Percentiles rank a stretch among this genome's conserved stretches.
Evolutionary conservation across 2,888 invertebrate species (phyloP).

Genomic region (Epinotia demarniana): DNA sequence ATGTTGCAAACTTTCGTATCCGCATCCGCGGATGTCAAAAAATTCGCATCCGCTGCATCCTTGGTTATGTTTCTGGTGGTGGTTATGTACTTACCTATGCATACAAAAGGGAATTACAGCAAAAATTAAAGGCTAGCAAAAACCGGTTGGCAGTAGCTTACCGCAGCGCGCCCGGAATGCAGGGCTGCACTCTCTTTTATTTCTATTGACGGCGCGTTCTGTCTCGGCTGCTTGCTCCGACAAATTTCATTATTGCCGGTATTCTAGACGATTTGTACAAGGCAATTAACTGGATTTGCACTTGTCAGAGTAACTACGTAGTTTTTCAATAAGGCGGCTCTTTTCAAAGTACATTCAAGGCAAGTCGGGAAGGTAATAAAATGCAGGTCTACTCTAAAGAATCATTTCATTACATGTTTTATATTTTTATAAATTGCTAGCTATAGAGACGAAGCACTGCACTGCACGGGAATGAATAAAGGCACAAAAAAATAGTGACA

Average conservation of each 20-base stretch:
- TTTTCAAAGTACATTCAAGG: slow-evolving; percentile 4
- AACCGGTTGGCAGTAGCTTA: slow-evolving; percentile 51
- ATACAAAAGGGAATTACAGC: too few species aligned
- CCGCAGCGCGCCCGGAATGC: slow-evolving; percentile 53
- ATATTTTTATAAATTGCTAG: too few species aligned
- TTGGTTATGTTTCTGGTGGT: too few species aligned
- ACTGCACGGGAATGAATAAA: too few species aligned
- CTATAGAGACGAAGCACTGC: too few species aligned
- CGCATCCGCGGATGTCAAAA: too few species aligned
- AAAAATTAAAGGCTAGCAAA: neutral
- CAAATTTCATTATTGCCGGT: slow-evolving; percentile 58
- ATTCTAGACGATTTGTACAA: slow-evolving; percentile 47
- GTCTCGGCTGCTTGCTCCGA: slow-evolving; percentile 55
- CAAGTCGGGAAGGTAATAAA: neutral
- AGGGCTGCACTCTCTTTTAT: slow-evolving; percentile 63
- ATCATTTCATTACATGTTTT: too few species aligned
- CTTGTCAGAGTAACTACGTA: slow-evolving; percentile 1
- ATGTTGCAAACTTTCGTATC: too few species aligned
- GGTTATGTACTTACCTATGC: too few species aligned
- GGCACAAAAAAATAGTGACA: too few species aligned
- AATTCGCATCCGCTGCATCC: too few species aligned
- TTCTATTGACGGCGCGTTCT: slow-evolving; percentile 61
- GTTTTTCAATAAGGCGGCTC: neutral
- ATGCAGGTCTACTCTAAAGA: neutral
- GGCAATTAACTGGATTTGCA: slow-evolving; percentile 5